Percentiles rank a stretch among this genome's conserved stretches.
phyloP scores from a whole-genome alignment of 35 echinoderm and acorn worm species.

The Strongylocentrotus purpuratus region DNA sequence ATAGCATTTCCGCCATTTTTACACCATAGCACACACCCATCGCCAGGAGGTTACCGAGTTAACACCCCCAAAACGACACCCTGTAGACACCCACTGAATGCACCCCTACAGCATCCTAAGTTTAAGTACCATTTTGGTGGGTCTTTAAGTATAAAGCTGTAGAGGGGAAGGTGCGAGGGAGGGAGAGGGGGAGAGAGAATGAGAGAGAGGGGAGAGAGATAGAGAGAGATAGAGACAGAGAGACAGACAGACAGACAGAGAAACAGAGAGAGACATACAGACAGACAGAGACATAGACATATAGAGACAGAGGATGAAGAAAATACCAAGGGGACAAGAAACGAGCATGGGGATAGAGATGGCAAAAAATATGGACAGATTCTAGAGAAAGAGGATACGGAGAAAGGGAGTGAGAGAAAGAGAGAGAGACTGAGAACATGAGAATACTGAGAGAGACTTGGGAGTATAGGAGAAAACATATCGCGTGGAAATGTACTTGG shows the following conservation, averaged over 20 bases:
- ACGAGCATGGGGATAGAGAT: not conserved
- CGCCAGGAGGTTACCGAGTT: not conserved
- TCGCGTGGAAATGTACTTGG: not conserved
- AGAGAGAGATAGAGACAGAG: not conserved
- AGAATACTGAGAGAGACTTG: too few relatives aligned
- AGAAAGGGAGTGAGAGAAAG: too few relatives aligned
- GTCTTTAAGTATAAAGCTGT: not conserved
- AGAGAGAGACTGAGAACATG: not conserved
- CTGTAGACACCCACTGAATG: not conserved
- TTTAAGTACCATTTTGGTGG: not conserved
- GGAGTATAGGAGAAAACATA: not conserved
- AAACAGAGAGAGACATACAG: too few relatives aligned
- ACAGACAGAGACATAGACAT: not conserved
- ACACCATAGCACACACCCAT: not conserved
- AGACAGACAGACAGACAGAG: not conserved
- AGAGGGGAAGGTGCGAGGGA: not conserved
- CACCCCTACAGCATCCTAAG: not conserved
- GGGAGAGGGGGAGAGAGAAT: not conserved
- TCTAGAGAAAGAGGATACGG: too few relatives aligned
- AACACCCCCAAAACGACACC: not conserved
- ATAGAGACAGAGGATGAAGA: not conserved
- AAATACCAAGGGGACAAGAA: too few relatives aligned
- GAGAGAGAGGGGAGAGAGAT: not conserved
- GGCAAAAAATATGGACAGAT: too few relatives aligned
- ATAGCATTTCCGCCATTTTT: not conserved